Percentiles rank a stretch among this genome's conserved stretches.
phyloP scores from a whole-genome alignment of 2,888 invertebrate species.

The Cephus pygmeus region DNA sequence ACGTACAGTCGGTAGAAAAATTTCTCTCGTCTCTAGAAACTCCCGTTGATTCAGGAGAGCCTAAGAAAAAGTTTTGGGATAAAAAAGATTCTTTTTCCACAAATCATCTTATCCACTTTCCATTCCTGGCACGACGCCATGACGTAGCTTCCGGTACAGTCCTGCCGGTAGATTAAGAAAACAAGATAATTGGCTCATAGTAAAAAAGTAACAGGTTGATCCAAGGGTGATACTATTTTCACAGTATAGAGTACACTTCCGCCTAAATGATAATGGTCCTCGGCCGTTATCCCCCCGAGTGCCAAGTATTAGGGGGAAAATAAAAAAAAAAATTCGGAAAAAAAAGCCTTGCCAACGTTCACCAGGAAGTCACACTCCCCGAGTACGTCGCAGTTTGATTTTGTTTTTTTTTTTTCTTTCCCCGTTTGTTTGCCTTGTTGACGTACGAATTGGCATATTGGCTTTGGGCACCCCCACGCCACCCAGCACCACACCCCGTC shows the following conservation, averaged over 20 bases:
- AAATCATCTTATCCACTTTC: background rate
- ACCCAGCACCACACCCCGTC: background rate
- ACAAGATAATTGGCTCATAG: background rate
- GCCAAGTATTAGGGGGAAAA: background rate
- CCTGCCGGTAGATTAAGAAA: background rate
- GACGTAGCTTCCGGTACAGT: background rate
- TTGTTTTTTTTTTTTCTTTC: constrained; percentile 41
- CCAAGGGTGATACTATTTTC: background rate
- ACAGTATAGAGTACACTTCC: background rate
- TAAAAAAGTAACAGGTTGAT: background rate
- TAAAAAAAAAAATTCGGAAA: background rate
- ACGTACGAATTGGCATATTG: constrained; percentile 58
- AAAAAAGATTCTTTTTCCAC: too few relatives aligned
- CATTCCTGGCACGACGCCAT: background rate
- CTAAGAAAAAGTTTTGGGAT: too few relatives aligned
- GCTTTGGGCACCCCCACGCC: constrained; percentile 43
- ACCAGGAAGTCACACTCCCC: background rate
- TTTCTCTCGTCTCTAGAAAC: background rate
- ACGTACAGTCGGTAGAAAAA: background rate
- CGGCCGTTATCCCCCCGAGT: background rate
- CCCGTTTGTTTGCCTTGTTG: constrained; percentile 59
- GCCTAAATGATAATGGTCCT: background rate
- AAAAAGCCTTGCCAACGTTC: background rate
- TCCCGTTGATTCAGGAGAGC: too few relatives aligned
- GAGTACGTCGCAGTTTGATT: constrained; percentile 4